phyloP scores from a whole-genome alignment of 2,113 vertebrate genomes.

The Zootoca vivipara region DNA sequence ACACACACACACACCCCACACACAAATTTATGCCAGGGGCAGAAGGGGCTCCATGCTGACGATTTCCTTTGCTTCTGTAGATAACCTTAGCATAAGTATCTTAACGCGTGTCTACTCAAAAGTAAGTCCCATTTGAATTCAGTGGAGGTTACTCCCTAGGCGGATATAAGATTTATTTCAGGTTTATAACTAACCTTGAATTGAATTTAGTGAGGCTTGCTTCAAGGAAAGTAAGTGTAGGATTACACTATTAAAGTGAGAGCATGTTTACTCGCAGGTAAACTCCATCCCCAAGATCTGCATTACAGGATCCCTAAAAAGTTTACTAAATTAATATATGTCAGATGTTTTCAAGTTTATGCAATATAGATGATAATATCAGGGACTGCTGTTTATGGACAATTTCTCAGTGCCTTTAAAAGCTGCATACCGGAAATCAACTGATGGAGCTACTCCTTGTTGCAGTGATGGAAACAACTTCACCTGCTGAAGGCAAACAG shows the following conservation, averaged over 20 bases:
- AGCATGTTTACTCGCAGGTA: neutral
- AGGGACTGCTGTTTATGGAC: neutral
- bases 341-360: neutral
- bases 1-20: too few species aligned
- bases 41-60: neutral
- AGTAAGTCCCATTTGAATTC: neutral
- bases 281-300: neutral
- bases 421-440: too few species aligned
- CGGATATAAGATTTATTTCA: neutral
- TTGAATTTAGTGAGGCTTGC: neutral
- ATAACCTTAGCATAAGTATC: neutral
- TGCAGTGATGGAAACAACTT: neutral
- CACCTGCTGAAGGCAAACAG: neutral
- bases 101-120: neutral
- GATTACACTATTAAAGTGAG: neutral
- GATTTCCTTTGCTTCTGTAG: too few species aligned
- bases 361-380: neutral
- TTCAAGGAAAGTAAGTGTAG: too few species aligned
- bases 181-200: too few species aligned
- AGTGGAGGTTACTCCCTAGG: neutral
- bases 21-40: neutral
- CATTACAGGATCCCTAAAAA: neutral
- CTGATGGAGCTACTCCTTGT: neutral
- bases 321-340: neutral
- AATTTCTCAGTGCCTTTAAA: too few species aligned